Evolutionary conservation across 2,797 vertebrate species (phyloP).

Genomic region (Chrosomus eos): DNA sequence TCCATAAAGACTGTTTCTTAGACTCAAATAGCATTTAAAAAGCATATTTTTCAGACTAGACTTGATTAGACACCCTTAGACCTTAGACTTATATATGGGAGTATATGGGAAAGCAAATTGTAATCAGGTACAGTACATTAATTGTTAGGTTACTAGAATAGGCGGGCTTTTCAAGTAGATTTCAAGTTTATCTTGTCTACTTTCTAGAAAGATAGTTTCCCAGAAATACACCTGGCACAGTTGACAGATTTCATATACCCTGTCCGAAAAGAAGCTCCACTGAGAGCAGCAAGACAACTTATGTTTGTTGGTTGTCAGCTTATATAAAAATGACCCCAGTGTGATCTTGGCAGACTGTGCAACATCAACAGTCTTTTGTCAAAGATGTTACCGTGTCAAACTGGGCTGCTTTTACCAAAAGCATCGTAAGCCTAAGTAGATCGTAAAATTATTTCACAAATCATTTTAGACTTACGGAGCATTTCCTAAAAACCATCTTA

Average conservation of each 20-base stretch:
- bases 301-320: background rate
- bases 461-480: too few species aligned
- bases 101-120: background rate
- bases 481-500: too few species aligned
- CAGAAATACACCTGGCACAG: background rate
- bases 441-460: too few species aligned
- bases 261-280: conserved; percentile 2
- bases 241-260: background rate
- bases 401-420: too few species aligned
- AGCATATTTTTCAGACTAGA: too few species aligned
- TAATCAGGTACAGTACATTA: background rate
- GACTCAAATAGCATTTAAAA: too few species aligned
- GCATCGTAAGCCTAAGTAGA: too few species aligned
- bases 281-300: background rate
- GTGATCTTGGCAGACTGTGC: background rate
- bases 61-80: background rate
- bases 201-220: background rate
- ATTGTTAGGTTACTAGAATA: background rate
- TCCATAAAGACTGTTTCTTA: too few species aligned
- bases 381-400: conserved; percentile 7
- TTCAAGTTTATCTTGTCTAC: background rate
- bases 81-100: background rate
- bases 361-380: background rate
- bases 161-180: background rate
- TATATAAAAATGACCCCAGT: background rate